These are phyloP conservation scores for Arenaria interpres DNA, from an alignment of 2,113 vertebrate genomes.

Conservation along the genomic window DNA sequence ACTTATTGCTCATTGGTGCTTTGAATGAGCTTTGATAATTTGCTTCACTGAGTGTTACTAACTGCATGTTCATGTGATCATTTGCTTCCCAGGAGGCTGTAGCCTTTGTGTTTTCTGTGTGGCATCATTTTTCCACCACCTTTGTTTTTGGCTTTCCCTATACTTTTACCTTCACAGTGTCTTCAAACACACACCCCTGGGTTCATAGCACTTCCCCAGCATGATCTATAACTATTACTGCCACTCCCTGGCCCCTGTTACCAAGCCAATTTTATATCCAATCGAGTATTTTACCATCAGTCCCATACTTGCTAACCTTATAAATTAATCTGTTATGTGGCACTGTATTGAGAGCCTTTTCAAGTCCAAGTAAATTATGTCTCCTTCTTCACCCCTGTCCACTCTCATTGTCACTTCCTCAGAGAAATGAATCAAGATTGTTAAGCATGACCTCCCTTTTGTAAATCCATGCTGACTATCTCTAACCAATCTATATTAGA, in stretches of 20 bases:
- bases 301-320: slow-evolving; percentile 61
- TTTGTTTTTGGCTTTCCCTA: background rate
- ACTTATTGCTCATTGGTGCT: background rate
- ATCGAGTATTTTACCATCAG: slow-evolving; percentile 53
- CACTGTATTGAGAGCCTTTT: slow-evolving; percentile 51
- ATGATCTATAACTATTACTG: background rate
- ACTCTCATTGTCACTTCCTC: slow-evolving; percentile 46
- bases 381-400: slow-evolving; percentile 57
- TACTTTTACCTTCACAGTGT: background rate
- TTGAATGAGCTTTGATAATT: background rate
- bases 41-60: background rate
- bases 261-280: slow-evolving; percentile 6
- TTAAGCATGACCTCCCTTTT: slow-evolving; percentile 52
- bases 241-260: slow-evolving; percentile 22
- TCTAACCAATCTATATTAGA: slow-evolving; percentile 65
- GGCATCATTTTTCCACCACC: background rate
- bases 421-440: slow-evolving; percentile 63
- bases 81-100: background rate
- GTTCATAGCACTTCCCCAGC: background rate
- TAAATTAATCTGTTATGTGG: slow-evolving; percentile 67
- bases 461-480: slow-evolving; percentile 62
- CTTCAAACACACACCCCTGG: background rate
- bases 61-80: background rate
- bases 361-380: slow-evolving; percentile 70
- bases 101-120: background rate